phyloP scores from a whole-genome alignment of 2,888 invertebrate species.

The Patella caerulea region DNA sequence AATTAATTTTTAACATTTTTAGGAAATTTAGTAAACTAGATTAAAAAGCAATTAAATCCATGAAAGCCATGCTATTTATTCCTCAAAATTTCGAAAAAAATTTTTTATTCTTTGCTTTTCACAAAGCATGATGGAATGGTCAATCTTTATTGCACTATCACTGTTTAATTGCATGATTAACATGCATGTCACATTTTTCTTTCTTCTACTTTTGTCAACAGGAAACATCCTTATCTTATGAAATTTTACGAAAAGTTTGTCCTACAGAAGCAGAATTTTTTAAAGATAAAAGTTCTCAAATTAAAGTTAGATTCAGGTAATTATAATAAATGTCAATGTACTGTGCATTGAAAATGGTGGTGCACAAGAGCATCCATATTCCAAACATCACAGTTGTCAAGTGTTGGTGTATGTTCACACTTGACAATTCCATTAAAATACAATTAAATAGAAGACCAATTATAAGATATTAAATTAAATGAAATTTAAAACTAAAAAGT shows the following conservation, averaged over 20 bases:
- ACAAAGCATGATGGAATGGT: too few species aligned
- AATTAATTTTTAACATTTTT: conserved; percentile 4
- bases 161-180: background rate
- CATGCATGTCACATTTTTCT: background rate
- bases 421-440: too few species aligned
- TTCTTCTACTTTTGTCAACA: conserved; percentile 31
- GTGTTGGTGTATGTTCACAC: too few species aligned
- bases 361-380: too few species aligned
- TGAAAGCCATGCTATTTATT: background rate
- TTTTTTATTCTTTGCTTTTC: background rate
- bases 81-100: too few species aligned
- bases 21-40: background rate
- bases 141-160: too few species aligned
- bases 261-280: conserved; percentile 69
- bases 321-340: background rate
- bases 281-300: conserved; percentile 62
- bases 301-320: conserved; percentile 67
- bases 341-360: too few species aligned
- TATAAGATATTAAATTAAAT: too few species aligned
- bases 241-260: conserved; percentile 68
- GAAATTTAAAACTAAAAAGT: too few species aligned
- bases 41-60: background rate
- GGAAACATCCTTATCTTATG: conserved; percentile 69
- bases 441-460: too few species aligned
- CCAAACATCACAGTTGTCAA: too few species aligned